Base-by-base conservation (phyloP, 1,140 invertebrate genomes). In the Cotesia typhae region DNA sequence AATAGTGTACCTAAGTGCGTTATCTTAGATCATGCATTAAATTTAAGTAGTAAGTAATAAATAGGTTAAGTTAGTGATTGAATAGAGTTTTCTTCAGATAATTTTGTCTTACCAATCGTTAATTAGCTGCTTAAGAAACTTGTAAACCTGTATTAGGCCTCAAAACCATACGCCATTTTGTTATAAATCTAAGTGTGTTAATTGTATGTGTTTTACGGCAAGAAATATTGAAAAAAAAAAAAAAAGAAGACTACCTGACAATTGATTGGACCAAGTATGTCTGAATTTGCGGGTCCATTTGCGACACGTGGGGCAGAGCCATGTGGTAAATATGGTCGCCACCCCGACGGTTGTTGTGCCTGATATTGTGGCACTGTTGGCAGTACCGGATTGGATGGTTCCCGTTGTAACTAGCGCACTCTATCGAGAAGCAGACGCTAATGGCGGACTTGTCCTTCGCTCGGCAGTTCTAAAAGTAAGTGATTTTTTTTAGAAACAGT, bases 191-290 rank as follows among this genome's bases (percentile, higher is more conserved):
- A 28, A 28, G 28, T 28, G 28, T 28, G 28, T 28, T 28, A 28
- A 28, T 28, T 28, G 28, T 28, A 28, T 28, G 28, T 28, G 28
- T 28, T 28, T 28, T 28, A 28, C 3, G 1, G 28, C 28, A 28
- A 28, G 47, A 52, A n/a, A 4, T 52, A 10, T 52, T 17, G 17
- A 0, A 17, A 17, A 17, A 17, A 17, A 52, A 52, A 52, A 52
- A 52, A 52, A 52, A 52, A n/a, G 2, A 28, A 28, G 28, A 28
- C 28, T 85, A 94, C 94, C 95, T 97, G 64, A 99, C 93, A 77
- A 99, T 95, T n/a, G 96, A 94, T 87, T 99, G 97, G 57, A 99
- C 94, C 80, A 98, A 92, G 83, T 97, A 97, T 79, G 93, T 94
- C 84, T 96, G 95, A 87, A 95, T 94, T 85, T 98, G 96, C 28